Conservation (phyloP, 2,888 invertebrate species). For the Eustalomyia histrio region DNA sequence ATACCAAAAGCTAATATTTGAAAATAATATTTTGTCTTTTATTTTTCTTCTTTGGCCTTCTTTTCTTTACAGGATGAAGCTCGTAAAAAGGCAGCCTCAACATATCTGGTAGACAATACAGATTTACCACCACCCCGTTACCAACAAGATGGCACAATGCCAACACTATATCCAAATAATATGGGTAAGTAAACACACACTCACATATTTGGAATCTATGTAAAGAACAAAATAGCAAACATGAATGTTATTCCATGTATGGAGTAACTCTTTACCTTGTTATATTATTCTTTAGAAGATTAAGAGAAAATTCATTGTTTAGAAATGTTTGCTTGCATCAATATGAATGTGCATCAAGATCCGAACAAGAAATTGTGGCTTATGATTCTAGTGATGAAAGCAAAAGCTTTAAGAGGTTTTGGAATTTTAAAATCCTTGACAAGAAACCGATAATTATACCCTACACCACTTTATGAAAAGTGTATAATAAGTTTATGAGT, state of each 20-base stretch:
- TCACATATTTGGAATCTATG: constrained; percentile 5
- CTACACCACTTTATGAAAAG: too few species aligned
- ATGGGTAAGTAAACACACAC: constrained; percentile 79
- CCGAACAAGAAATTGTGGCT: too few species aligned
- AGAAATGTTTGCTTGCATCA: background rate
- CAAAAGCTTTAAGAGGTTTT: too few species aligned
- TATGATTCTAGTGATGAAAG: too few species aligned
- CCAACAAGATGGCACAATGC: constrained; percentile 83
- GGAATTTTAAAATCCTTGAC: too few species aligned
- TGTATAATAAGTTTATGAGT: too few species aligned
- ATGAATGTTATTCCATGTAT: constrained; percentile 26
- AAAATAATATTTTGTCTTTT: constrained; percentile 63
- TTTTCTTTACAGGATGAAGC: constrained; percentile 76
- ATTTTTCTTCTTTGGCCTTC: constrained; percentile 40
- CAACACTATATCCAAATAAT: constrained; percentile 82
- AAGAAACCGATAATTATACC: too few species aligned
- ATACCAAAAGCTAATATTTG: constrained; percentile 63
- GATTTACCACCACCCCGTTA: constrained; percentile 82
- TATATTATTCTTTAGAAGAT: constrained; percentile 37
- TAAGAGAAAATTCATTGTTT: constrained; percentile 35
- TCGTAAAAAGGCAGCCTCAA: constrained; percentile 81
- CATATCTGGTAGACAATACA: constrained; percentile 81
- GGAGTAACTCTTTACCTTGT: constrained; percentile 49
- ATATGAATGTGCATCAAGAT: background rate
- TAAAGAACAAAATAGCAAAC: constrained; percentile 12